Conservation (phyloP, 2,797 vertebrate genomes). For the Melanotaenia pygmaea region DNA sequence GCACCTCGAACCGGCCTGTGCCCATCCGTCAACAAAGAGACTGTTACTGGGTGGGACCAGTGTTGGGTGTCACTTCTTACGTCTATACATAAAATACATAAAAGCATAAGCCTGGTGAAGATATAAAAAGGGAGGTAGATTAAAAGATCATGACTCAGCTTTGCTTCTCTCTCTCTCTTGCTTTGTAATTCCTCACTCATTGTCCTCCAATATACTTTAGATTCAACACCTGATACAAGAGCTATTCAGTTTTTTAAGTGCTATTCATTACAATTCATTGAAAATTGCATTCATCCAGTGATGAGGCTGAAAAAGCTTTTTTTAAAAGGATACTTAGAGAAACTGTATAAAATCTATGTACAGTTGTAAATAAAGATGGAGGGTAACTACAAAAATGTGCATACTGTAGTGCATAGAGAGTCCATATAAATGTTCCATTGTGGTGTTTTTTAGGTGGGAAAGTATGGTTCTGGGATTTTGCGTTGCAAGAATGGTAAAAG, state of each 20-base stretch:
- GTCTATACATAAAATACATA: constrained; percentile 55
- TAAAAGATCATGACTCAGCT: constrained; percentile 72
- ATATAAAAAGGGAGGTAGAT: constrained; percentile 59
- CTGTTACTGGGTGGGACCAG: constrained; percentile 52
- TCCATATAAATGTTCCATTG: constrained; percentile 41
- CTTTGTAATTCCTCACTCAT: constrained; percentile 72
- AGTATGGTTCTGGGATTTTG: constrained; percentile 35
- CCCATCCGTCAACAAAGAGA: constrained; percentile 51
- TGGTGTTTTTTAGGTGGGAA: constrained; percentile 50
- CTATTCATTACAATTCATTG: constrained; percentile 70
- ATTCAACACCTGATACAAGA: constrained; percentile 72
- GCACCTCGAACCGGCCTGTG: constrained; percentile 39
- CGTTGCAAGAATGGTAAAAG: constrained; percentile 32
- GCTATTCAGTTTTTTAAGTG: constrained; percentile 72
- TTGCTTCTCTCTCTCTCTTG: constrained; percentile 46
- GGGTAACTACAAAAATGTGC: too few relatives aligned
- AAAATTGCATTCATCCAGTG: constrained; percentile 72
- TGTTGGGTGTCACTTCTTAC: constrained; percentile 60
- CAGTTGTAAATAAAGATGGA: too few relatives aligned
- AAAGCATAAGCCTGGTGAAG: constrained; percentile 55
- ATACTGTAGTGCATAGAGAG: constrained; percentile 18
- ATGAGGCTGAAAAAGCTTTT: constrained; percentile 63
- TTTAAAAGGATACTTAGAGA: constrained; percentile 64
- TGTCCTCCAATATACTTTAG: constrained; percentile 72
- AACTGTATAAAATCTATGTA: too few relatives aligned